Evolutionary conservation across 1,140 invertebrate species (phyloP).

Genomic region (Euwallacea fornicatus): DNA sequence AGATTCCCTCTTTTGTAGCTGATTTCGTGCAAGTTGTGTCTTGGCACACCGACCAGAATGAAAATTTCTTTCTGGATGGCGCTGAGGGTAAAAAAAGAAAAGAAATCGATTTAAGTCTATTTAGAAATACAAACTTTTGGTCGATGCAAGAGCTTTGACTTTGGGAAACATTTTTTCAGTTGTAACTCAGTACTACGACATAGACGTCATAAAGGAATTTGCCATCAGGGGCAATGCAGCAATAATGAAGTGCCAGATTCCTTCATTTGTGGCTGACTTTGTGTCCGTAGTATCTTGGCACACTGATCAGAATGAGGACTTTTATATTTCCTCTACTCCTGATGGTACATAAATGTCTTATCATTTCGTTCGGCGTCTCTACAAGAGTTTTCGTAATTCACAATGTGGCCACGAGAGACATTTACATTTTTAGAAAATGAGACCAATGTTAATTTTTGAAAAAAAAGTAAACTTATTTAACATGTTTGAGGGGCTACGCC

Average conservation of each 20-base stretch:
- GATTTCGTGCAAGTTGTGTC: slow-evolving; percentile 88
- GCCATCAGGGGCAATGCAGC: slow-evolving; percentile 88
- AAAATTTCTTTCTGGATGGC: slow-evolving; percentile 66
- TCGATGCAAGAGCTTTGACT: slow-evolving; percentile 31
- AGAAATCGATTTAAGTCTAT: background rate
- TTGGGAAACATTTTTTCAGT: slow-evolving; percentile 58
- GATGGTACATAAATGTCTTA: slow-evolving; percentile 56
- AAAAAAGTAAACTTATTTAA: slow-evolving; percentile 1
- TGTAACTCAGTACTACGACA: slow-evolving; percentile 83
- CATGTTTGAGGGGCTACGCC: background rate
- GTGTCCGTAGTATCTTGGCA: slow-evolving; percentile 87
- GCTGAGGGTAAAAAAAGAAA: slow-evolving; percentile 60
- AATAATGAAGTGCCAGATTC: slow-evolving; percentile 87
- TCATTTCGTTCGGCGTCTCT: background rate
- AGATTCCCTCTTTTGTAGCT: slow-evolving; percentile 87
- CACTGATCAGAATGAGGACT: slow-evolving; percentile 72
- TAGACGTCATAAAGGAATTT: slow-evolving; percentile 87
- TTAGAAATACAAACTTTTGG: background rate
- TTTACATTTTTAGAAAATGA: background rate
- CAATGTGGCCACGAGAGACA: background rate
- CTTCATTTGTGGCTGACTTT: slow-evolving; percentile 90
- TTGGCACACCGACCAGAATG: slow-evolving; percentile 81
- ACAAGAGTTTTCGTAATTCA: slow-evolving; percentile 19
- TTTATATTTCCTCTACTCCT: slow-evolving; percentile 61
- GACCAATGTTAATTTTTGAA: background rate